These are phyloP conservation scores for Globia sparganii DNA, from an alignment of 2,888 invertebrate genomes.

Conservation along the genomic window DNA sequence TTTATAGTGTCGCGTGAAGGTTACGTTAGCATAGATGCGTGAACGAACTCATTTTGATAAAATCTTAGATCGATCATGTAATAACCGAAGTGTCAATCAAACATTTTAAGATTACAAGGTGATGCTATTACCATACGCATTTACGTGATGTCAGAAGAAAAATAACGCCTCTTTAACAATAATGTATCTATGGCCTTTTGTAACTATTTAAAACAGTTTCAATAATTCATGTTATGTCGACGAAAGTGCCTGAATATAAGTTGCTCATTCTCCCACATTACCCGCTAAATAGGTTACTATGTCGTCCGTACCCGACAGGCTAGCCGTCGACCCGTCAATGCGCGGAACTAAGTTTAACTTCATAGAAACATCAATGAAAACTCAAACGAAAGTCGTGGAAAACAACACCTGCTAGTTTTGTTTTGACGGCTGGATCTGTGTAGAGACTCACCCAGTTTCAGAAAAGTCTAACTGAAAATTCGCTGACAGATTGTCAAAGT, in stretches of 20 bases:
- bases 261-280: slow-evolving; percentile 27
- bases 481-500: background rate
- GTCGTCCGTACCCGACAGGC: slow-evolving; percentile 15
- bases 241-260: slow-evolving; percentile 29
- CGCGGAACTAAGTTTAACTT: slow-evolving; percentile 19
- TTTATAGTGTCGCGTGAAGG: slow-evolving; percentile 9
- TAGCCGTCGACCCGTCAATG: slow-evolving; percentile 45
- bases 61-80: slow-evolving; percentile 22
- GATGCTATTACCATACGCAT: slow-evolving; percentile 15
- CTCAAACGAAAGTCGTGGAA: slow-evolving; percentile 2
- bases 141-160: background rate
- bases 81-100: slow-evolving; percentile 38
- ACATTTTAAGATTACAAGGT: slow-evolving; percentile 7
- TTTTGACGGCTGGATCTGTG: background rate
- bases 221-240: background rate
- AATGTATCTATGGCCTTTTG: background rate
- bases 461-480: background rate
- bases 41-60: slow-evolving; percentile 39
- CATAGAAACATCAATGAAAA: slow-evolving; percentile 21
- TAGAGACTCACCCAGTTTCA: background rate
- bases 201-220: background rate
- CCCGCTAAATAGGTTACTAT: slow-evolving; percentile 48
- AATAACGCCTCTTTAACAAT: background rate
- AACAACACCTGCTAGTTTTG: slow-evolving; percentile 4
- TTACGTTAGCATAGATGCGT: slow-evolving; percentile 16